Percentiles rank a stretch among this genome's conserved stretches.
phyloP scores from a whole-genome alignment of 2,888 invertebrate genomes.

The Prosapia bicincta region DNA sequence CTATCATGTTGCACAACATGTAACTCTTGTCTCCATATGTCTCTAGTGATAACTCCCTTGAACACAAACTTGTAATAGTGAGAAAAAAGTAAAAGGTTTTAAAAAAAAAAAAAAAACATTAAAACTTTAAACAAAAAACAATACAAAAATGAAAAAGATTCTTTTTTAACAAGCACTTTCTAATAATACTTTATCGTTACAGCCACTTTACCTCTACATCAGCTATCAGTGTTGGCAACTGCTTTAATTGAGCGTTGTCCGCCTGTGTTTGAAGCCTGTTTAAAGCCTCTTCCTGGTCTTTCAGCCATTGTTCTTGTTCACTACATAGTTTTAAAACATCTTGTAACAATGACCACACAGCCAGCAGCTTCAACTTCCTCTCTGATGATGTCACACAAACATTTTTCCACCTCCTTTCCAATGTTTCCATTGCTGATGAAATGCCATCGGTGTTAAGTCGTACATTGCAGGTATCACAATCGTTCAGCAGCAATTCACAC shows the following conservation, averaged over 20 bases:
- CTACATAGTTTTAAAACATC: slow-evolving; percentile 55
- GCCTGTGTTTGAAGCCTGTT: slow-evolving; percentile 53
- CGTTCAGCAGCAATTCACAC: slow-evolving; percentile 71
- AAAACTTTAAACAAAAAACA: too few relatives aligned
- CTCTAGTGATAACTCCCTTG: too few relatives aligned
- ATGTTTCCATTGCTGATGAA: slow-evolving; percentile 61
- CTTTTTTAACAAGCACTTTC: too few relatives aligned
- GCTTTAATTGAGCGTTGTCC: slow-evolving; percentile 17
- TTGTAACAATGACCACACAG: slow-evolving; percentile 58
- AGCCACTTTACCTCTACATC: slow-evolving; percentile 24
- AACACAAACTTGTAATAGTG: too few relatives aligned
- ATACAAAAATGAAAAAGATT: too few relatives aligned
- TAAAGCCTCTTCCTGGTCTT: slow-evolving; percentile 59
- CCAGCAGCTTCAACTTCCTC: slow-evolving; percentile 63
- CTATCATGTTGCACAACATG: too few relatives aligned
- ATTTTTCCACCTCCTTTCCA: slow-evolving; percentile 73
- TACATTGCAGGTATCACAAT: slow-evolving; percentile 67
- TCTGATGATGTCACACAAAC: slow-evolving; percentile 71
- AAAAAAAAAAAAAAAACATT: too few relatives aligned
- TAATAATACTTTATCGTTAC: too few relatives aligned
- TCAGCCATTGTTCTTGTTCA: slow-evolving; percentile 60
- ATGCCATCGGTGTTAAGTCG: slow-evolving; percentile 68
- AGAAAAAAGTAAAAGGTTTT: too few relatives aligned
- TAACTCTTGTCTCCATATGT: too few relatives aligned
- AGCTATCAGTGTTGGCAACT: slow-evolving; percentile 14